A percentile compares a stretch with the other conserved stretches of the same genome.
phyloP scores from a whole-genome alignment of 2,113 vertebrate genomes.

The Xiphophorus couchianus region DNA sequence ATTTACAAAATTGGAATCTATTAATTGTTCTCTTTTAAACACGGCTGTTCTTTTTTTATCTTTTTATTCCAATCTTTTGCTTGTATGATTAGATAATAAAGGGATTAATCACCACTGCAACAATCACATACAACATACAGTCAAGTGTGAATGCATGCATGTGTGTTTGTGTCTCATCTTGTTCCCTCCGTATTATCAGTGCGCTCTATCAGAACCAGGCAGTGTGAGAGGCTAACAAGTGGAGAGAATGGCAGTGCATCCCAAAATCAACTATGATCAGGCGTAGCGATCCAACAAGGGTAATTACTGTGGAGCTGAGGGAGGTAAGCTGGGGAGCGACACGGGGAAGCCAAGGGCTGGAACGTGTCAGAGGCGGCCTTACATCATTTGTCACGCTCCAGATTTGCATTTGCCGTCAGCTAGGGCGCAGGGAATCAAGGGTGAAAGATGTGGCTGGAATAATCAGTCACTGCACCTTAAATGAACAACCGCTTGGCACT shows the following conservation, averaged over 20 bases:
- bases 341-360: conserved; percentile 53
- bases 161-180: conserved; percentile 29
- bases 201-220: conserved; percentile 68
- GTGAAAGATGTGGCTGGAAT: conserved; percentile 68
- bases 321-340: conserved; percentile 61
- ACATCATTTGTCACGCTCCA: conserved; percentile 68
- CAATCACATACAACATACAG: conserved; percentile 45
- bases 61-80: conserved; percentile 46
- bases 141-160: conserved; percentile 20
- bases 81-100: conserved; percentile 60
- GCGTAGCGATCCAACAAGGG: conserved; percentile 74
- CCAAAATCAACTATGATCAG: conserved; percentile 81
- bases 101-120: conserved; percentile 73
- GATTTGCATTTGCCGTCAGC: conserved; percentile 72
- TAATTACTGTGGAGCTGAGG: conserved; percentile 74
- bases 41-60: conserved; percentile 45
- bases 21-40: conserved; percentile 71
- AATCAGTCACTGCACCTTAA: conserved; percentile 56
- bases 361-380: conserved; percentile 63
- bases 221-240: conserved; percentile 73
- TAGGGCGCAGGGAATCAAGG: conserved; percentile 60
- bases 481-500: conserved; percentile 47
- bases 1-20: conserved; percentile 66
- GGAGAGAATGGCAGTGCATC: conserved; percentile 76
- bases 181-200: conserved; percentile 63